Base-by-base conservation (phyloP, 2,888 invertebrate genomes). In the Glyphotaelius pellucidus region DNA sequence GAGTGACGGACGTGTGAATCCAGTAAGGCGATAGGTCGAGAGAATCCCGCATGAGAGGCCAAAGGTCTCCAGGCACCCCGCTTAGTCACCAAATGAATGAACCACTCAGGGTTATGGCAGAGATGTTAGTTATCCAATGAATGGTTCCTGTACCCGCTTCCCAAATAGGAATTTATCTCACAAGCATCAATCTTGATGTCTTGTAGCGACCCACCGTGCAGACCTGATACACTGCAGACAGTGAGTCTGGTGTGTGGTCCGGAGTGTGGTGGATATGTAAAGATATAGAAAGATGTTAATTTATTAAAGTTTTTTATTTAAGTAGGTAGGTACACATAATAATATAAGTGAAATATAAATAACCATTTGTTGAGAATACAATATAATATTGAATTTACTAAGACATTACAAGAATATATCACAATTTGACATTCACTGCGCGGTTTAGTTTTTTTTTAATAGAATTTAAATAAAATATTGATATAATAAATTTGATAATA, bases 401-500 rank as follows among this genome's bases (percentile, higher is more conserved):
- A 93, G 90, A 92, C 91, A 92, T 93, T 93, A 92, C 92, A 91
- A 93, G 90, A 93, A 93, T 93, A 93, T 93, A 93, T 93, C 93
- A 93, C 93, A 93, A 89, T 93, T 93, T 93, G 92, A 92, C 93
- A 92, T 93, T 93, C 93, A 93, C 93, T 93, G 93, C 92, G 92
- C 87, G 90, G 93, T 91, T 91, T 89, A 92, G 80, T 92, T 92
- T 90, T 92, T 90, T 90, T 80, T 47, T 67, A 80, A 87, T 32
- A 85, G 32, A 85, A 86, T 80, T 92, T 91, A 80, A 92, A 92
- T 86, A 90, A 42, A 90, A 67, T 91, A 52, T 91, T 91, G 88
- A 87, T 87, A 87, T 90, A 92, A 92, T 79, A 84, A 90, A 90
- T 86, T 67, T 87, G 90, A 90, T 91, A 91, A 91, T 38, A 67